phyloP scores from a whole-genome alignment of 2,888 invertebrate species.

The Ophraella communa region DNA sequence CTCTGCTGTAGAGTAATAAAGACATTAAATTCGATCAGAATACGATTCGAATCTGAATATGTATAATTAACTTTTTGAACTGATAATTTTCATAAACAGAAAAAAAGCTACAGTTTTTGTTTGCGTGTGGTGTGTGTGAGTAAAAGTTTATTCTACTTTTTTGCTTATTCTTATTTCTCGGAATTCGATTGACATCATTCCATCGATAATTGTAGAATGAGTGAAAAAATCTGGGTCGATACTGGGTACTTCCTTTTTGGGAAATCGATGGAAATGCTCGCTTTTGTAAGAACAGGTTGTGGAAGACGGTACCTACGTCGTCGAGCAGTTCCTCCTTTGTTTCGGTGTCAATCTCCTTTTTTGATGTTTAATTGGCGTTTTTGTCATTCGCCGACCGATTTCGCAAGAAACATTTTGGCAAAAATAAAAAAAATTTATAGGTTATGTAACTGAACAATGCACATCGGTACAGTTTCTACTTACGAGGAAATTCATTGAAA shows the following conservation, averaged over 20 bases:
- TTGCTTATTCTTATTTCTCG: constrained; percentile 12
- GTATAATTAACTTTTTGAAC: no score
- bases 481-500: no score
- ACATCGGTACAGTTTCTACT: no score
- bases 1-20: no score
- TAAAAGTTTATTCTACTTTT: background rate
- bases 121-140: background rate
- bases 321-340: constrained; percentile 28
- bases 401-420: background rate
- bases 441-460: no score
- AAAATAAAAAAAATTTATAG: background rate
- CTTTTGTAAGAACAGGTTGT: constrained; percentile 23
- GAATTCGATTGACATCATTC: constrained; percentile 36
- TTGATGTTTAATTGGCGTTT: background rate
- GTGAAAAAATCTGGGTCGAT: constrained; percentile 38
- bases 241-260: constrained; percentile 32
- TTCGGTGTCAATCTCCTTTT: constrained; percentile 4
- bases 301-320: constrained; percentile 6
- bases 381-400: background rate
- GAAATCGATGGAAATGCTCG: constrained; percentile 30
- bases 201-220: constrained; percentile 33
- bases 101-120: background rate
- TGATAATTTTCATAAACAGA: no score
- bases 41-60: no score
- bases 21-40: no score